A percentile compares a stretch with the other conserved stretches of the same genome.
Conservation (phyloP, 1,140 invertebrate genomes). For the Orchestia grillus region DNA sequence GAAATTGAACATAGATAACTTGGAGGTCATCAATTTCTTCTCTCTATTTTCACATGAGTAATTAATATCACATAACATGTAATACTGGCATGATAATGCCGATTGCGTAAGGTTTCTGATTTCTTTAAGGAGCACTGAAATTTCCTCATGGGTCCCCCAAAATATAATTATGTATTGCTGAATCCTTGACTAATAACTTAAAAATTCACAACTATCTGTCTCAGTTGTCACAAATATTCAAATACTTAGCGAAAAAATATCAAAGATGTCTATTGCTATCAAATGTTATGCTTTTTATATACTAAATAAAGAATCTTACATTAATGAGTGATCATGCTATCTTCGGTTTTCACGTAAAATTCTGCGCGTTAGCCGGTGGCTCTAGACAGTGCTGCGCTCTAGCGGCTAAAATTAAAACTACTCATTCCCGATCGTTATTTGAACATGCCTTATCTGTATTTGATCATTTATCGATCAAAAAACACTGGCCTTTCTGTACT, state of each 20-base stretch:
- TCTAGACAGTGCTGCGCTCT: constrained; percentile 2
- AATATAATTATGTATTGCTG: too few species aligned
- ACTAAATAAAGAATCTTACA: too few species aligned
- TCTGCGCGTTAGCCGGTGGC: not conserved
- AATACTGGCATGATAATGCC: too few species aligned
- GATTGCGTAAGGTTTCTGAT: too few species aligned
- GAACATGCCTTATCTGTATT: not conserved
- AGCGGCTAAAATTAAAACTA: not conserved
- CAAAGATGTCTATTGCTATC: not conserved
- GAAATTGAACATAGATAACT: too few species aligned
- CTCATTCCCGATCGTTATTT: constrained; percentile 25
- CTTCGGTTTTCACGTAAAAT: not conserved
- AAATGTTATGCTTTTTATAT: not conserved
- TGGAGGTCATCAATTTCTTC: too few species aligned
- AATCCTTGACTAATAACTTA: too few species aligned
- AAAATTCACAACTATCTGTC: too few species aligned
- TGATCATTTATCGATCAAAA: not conserved
- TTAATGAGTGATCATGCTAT: not conserved
- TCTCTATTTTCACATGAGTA: too few species aligned
- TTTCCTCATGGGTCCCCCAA: too few species aligned
- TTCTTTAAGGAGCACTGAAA: too few species aligned
- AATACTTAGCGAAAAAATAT: not conserved
- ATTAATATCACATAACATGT: too few species aligned
- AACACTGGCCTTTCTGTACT: not conserved
- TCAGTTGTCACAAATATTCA: not conserved